These are phyloP conservation scores for Zootoca vivipara DNA, from an alignment of 2,113 vertebrate genomes.

Conservation along the genomic window DNA sequence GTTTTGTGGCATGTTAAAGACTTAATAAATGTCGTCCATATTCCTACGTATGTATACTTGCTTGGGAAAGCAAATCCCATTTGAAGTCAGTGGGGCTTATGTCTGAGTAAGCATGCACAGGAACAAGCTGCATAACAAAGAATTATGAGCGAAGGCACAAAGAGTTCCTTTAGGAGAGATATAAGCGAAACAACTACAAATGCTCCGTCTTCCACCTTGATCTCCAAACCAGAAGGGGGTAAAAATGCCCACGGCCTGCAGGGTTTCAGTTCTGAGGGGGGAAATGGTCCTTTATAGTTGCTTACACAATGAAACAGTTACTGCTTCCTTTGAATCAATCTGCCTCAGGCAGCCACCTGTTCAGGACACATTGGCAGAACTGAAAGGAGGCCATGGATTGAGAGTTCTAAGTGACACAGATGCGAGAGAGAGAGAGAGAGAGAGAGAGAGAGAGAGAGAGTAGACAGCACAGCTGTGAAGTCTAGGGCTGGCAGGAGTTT, in stretches of 20 bases:
- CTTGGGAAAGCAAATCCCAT: background rate
- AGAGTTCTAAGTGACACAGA: slow-evolving; percentile 37
- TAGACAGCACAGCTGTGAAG: slow-evolving; percentile 59
- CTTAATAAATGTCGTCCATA: background rate
- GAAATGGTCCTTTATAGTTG: slow-evolving; percentile 35
- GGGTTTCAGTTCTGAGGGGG: slow-evolving; percentile 2
- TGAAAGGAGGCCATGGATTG: slow-evolving; percentile 46
- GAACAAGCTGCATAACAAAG: background rate
- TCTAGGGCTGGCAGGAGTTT: slow-evolving; percentile 37
- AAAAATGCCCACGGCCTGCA: slow-evolving; percentile 11
- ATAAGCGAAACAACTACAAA: background rate
- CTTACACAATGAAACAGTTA: slow-evolving; percentile 52
- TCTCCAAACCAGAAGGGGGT: background rate
- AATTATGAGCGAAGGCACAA: background rate
- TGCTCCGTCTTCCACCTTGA: slow-evolving; percentile 24
- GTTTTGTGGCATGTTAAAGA: background rate
- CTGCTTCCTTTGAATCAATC: slow-evolving; percentile 56
- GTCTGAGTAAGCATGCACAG: background rate
- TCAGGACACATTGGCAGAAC: slow-evolving; percentile 24
- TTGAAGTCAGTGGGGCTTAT: background rate
- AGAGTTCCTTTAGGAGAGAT: slow-evolving; percentile 17
- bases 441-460: slow-evolving; percentile 39
- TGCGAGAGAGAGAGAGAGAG: slow-evolving; percentile 44
- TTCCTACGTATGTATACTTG: background rate
- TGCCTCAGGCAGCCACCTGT: slow-evolving; percentile 63